These are phyloP conservation scores for Prolemur simus DNA, from an alignment of 2,113 vertebrate genomes.

Conservation along the genomic window DNA sequence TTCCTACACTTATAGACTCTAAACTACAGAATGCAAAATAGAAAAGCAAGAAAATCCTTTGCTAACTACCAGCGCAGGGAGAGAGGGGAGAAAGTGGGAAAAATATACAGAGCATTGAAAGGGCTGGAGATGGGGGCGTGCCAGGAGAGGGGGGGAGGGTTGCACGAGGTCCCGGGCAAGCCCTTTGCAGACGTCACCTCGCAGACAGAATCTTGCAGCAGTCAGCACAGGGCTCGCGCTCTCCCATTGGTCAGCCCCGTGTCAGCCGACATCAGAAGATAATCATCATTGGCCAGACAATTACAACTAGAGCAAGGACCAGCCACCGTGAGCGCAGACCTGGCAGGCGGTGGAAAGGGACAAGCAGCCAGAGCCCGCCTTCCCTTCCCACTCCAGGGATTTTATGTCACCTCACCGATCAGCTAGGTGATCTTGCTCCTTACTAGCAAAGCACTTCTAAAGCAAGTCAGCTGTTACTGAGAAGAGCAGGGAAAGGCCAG, in stretches of 20 bases:
- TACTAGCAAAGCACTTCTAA: conserved; percentile 2
- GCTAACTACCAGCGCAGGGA: background rate
- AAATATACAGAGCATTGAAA: conserved; percentile 54
- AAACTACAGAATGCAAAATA: conserved; percentile 19
- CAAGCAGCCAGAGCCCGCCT: background rate
- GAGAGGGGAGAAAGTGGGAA: conserved; percentile 21
- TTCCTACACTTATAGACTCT: background rate
- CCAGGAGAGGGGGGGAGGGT: conserved; percentile 66
- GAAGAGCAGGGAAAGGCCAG: conserved; percentile 29
- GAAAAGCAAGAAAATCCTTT: conserved; percentile 33
- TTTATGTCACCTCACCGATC: background rate
- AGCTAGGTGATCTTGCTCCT: background rate
- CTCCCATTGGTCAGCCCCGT: conserved; percentile 88
- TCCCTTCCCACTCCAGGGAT: conserved; percentile 47
- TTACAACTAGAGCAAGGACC: conserved; percentile 84
- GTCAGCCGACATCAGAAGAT: conserved; percentile 99
- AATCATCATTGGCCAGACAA: conserved; percentile 88
- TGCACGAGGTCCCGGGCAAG: conserved; percentile 80
- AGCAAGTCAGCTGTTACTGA: background rate
- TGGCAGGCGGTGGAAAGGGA: conserved; percentile 68
- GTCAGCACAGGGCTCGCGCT: conserved; percentile 88
- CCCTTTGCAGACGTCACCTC: conserved; percentile 82
- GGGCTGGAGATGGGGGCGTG: conserved; percentile 29
- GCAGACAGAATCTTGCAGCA: conserved; percentile 81
- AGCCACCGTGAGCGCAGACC: conserved; percentile 72